Percentiles rank a stretch among this genome's conserved stretches.
phyloP scores from a whole-genome alignment of 2,113 vertebrate species.

The Pterocles gutturalis region DNA sequence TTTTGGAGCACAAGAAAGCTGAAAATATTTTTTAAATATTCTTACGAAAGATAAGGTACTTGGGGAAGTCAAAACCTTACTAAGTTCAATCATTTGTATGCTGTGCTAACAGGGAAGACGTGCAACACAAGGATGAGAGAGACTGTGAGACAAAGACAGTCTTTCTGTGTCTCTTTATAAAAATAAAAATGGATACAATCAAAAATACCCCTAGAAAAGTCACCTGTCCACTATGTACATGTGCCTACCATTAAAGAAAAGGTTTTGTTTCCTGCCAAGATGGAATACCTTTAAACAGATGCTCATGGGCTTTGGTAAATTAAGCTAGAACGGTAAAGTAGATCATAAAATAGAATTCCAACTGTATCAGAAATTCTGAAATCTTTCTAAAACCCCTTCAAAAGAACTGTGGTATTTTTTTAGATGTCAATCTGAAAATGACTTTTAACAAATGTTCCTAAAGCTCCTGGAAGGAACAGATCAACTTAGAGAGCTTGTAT shows the following conservation, averaged over 20 bases:
- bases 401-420: background rate
- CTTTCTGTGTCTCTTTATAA: background rate
- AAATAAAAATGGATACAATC: background rate
- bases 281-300: background rate
- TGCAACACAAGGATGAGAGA: background rate
- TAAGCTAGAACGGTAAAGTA: background rate
- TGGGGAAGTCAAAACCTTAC: background rate
- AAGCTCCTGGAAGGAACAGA: background rate
- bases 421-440: background rate
- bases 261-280: background rate
- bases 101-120: rapidly evolving
- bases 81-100: background rate
- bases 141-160: background rate
- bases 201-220: background rate
- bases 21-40: background rate
- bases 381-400: background rate
- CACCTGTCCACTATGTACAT: background rate
- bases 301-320: background rate
- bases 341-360: background rate
- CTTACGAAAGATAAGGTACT: background rate
- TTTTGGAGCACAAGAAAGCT: background rate
- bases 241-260: background rate
- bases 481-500: background rate
- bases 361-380: background rate
- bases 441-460: background rate